Conservation (phyloP, 2,113 vertebrate genomes). For the Struthio camelus region DNA sequence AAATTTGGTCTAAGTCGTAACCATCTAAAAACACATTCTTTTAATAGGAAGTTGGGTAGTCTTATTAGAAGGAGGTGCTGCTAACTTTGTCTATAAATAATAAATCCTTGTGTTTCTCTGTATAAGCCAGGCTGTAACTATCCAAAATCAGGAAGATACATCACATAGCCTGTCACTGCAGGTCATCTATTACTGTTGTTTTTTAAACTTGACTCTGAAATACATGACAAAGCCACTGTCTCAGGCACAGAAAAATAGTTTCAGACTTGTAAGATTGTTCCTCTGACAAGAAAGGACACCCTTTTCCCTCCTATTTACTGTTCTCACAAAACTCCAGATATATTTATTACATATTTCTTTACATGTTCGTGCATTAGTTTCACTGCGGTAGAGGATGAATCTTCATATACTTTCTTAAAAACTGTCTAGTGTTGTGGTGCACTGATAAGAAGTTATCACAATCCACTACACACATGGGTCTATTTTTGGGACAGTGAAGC, state of each 20-base stretch:
- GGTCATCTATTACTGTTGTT: neutral
- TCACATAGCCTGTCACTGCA: neutral
- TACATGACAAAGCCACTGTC: neutral
- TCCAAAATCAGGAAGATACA: neutral
- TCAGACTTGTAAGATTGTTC: neutral
- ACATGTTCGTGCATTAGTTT: neutral
- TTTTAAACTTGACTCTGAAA: neutral
- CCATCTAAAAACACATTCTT: neutral
- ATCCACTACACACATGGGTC: neutral
- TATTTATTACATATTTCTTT: neutral
- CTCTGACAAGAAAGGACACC: neutral
- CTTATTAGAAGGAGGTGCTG: neutral
- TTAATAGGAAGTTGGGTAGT: neutral
- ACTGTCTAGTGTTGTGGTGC: neutral
- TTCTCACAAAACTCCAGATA: neutral
- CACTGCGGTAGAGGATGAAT: neutral
- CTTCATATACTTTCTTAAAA: neutral
- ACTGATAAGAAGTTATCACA: neutral
- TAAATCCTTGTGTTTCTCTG: neutral
- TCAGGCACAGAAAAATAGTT: neutral
- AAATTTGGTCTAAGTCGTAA: neutral
- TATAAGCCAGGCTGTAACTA: neutral
- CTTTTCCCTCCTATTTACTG: neutral
- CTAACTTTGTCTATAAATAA: neutral
- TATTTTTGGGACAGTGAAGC: neutral